Evolutionary conservation across 2,113 vertebrate genomes (phyloP), one percentile per base, ranked within the genome.

Genomic region (Silurus meridionalis): DNA sequence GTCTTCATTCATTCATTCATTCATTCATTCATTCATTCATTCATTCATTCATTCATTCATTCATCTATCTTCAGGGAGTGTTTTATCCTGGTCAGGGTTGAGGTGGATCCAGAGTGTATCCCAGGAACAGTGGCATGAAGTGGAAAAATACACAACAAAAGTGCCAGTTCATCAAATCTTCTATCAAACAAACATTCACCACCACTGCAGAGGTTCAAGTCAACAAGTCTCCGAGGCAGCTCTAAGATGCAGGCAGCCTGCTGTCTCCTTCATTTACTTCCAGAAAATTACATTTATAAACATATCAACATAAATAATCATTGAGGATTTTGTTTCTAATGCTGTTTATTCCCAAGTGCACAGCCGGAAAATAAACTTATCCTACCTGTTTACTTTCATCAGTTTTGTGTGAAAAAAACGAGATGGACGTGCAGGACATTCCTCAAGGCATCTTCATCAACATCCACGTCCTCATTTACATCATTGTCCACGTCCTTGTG

Each of bases 351-450:
- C 21, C 10, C 55, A 13, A 78, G 77, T 53, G 80, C n/a, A 81
- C 4, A 74, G 6, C 46, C 25, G 52, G 25, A 53, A 64, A 77
- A 55, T 8, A 61, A 57, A 75, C 55, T 37, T 3, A 13, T 25
- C 72, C 64, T 69, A 88, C 87, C 87, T 85, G 84, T 28, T 77
- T 69, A 82, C 66, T 66, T 71, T n/a, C 11, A 1, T 79, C 63
- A 23, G 84, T 74, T 80, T 66, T 6, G 4, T 55, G 74, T 64
- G 80, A 13, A 46, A 64, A 69, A 58, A 55, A 79, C 53, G 1
- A 58, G n/a, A 25, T 37, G 77, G 53, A 58, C 1, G 8, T 66
- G 52, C 19, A 63, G 23, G 84, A 64, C 71, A 64, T 75, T 78
- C 63, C 74, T 83, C 15, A 23, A 46, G 64, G 37, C 37, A 37